Conservation (phyloP, 2,888 invertebrate genomes). For the Sphinx pinastri region DNA sequence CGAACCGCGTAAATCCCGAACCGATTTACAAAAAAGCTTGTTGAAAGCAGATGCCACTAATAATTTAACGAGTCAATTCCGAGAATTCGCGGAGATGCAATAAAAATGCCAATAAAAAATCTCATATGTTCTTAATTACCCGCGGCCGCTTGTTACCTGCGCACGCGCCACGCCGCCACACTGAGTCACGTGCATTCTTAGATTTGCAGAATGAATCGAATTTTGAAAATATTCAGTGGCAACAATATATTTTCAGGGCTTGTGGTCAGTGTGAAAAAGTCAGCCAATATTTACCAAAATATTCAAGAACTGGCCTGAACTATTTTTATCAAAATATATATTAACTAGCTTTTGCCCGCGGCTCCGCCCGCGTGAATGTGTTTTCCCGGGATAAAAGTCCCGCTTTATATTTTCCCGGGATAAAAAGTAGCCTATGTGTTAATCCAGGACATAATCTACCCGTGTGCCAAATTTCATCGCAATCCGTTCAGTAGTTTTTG, state of each 20-base stretch:
- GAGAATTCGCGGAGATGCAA: not conserved
- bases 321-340: too few relatives aligned
- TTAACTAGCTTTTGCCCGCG: too few relatives aligned
- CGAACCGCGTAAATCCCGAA: not conserved
- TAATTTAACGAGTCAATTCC: constrained; percentile 2
- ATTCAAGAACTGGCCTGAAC: too few relatives aligned
- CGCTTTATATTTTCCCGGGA: too few relatives aligned
- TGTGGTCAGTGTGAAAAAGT: not conserved
- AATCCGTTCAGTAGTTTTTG: too few relatives aligned
- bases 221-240: not conserved
- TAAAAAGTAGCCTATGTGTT: too few relatives aligned
- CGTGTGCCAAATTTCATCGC: too few relatives aligned
- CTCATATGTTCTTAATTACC: not conserved
- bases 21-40: not conserved
- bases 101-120: constrained; percentile 8
- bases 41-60: constrained; percentile 10
- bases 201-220: not conserved
- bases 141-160: constrained; percentile 17
- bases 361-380: too few relatives aligned
- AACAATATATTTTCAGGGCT: too few relatives aligned
- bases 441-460: too few relatives aligned
- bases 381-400: too few relatives aligned
- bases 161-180: not conserved
- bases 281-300: not conserved
- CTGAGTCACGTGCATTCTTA: constrained; percentile 1